Evolutionary conservation across 2,797 vertebrate genomes (phyloP), one percentile per base, ranked within the genome.

Genomic region (Chromobotia macracanthus): DNA sequence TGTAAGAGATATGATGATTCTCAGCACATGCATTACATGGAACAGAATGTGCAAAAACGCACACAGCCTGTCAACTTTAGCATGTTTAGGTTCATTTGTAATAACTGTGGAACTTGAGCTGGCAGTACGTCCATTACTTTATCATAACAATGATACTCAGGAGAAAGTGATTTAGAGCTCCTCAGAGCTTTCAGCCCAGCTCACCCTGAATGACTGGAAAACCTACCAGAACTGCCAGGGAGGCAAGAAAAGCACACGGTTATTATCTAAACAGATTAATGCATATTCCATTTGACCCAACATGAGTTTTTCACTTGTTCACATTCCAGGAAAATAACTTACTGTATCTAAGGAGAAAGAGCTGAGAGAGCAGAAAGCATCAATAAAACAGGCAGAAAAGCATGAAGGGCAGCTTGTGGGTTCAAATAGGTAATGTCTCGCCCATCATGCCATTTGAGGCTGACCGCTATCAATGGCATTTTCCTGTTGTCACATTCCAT

Each of bases 401-500:
- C 74, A 74, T 79, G 82, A 84, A 72, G 77, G 44, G 77, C 74
- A 46, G 74, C 75, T 83, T 18, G 72, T 58, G 15, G 56, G 72
- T 85, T 86, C 78, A 85, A 88, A 88, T 79, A 65, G 0, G 79
- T 77, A 87, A 88, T 68, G 86, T 92, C 89, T 89, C 87, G 86
- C 86, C 87, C 89, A 90, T 91, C 89, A 89, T 84, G 84, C 89
- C 50, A 82, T 84, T 86, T 87, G 83, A 88, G 85, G 87, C 91
- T 92, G 93, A 91, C 91, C 80, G 77, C 84, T 88, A 92, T 93
- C 92, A 93, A 92, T 91, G 88, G 90, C 89, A 91, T 93, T 92
- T 92, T 89, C 90, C 89, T 88, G 85, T 90, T 91, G 91, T 93
- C 92, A 93, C 93, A 94, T 93, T 94, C 93, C 93, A 93, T 90